A percentile compares a stretch with the other conserved stretches of the same genome.
phyloP scores from a whole-genome alignment of 2,888 invertebrate genomes.

The Ochlodes sylvanus region DNA sequence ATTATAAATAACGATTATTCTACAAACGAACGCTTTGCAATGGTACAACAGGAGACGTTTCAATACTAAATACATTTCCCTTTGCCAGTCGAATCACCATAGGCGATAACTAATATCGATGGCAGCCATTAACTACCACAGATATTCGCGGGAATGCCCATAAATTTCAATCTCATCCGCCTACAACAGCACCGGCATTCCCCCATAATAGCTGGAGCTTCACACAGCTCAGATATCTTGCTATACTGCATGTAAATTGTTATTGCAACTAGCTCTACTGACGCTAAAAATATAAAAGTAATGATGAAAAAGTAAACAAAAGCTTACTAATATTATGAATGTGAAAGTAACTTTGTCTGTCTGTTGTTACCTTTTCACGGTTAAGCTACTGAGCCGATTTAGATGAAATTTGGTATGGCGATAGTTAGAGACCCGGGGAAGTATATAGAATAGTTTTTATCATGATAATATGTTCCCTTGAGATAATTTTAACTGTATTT shows the following conservation, averaged over 20 bases:
- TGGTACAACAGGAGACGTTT: conserved; percentile 15
- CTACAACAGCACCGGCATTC: conserved; percentile 29
- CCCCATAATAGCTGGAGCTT: conserved; percentile 27
- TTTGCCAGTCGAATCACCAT: conserved; percentile 19
- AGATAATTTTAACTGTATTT: too few relatives aligned
- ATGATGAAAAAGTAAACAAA: too few relatives aligned
- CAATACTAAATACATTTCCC: conserved; percentile 24
- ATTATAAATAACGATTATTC: conserved; percentile 12
- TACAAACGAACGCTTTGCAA: conserved; percentile 19
- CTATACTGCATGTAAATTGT: conserved; percentile 5
- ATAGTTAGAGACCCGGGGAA: too few relatives aligned
- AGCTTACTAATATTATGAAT: too few relatives aligned
- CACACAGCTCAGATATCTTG: conserved; percentile 18
- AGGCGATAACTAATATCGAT: conserved; percentile 34
- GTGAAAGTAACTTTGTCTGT: too few relatives aligned
- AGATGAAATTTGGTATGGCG: too few relatives aligned
- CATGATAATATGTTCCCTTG: too few relatives aligned
- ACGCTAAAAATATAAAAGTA: neutral
- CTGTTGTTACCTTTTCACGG: too few relatives aligned
- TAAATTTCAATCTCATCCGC: conserved; percentile 37
- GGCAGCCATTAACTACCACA: conserved; percentile 29
- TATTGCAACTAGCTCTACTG: neutral
- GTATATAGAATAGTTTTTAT: too few relatives aligned
- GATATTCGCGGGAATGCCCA: conserved; percentile 36
- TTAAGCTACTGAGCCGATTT: too few relatives aligned